Percentiles rank a stretch among this genome's conserved stretches.
Evolutionary conservation across 53 echinoderm and acorn worm species (phyloP).

Genomic region (Zoroaster sp.): DNA sequence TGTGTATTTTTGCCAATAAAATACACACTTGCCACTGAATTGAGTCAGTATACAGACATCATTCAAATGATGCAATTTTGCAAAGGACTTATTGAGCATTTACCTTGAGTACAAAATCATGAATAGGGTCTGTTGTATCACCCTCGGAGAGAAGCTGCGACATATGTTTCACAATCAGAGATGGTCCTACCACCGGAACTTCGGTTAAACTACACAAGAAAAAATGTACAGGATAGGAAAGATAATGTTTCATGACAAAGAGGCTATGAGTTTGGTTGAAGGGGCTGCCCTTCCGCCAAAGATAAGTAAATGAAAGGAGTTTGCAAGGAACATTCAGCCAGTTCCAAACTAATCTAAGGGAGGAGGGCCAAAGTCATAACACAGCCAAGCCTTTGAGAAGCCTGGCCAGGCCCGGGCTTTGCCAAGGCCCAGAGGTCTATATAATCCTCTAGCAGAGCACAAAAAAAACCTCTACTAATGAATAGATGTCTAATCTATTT

Average conservation of each 20-base stretch:
- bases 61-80: neutral
- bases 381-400: too few species aligned
- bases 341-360: neutral
- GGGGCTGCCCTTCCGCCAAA: too few species aligned
- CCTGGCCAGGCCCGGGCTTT: too few species aligned
- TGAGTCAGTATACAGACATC: neutral
- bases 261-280: too few species aligned
- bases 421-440: too few species aligned
- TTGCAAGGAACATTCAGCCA: too few species aligned
- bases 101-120: conserved; percentile 92
- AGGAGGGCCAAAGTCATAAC: neutral
- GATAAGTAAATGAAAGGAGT: too few species aligned
- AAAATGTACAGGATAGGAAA: neutral
- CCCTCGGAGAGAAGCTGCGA: conserved; percentile 67
- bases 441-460: too few species aligned
- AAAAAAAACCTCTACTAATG: too few species aligned
- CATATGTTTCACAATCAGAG: conserved; percentile 59
- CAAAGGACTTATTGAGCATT: neutral
- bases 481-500: too few species aligned
- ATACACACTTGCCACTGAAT: neutral
- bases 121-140: conserved; percentile 69
- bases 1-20: too few species aligned
- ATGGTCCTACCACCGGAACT: conserved; percentile 70
- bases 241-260: neutral
- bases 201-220: conserved; percentile 74